Base-by-base conservation (phyloP, 2,888 invertebrate genomes). In the Aproaerema taeniolella region DNA sequence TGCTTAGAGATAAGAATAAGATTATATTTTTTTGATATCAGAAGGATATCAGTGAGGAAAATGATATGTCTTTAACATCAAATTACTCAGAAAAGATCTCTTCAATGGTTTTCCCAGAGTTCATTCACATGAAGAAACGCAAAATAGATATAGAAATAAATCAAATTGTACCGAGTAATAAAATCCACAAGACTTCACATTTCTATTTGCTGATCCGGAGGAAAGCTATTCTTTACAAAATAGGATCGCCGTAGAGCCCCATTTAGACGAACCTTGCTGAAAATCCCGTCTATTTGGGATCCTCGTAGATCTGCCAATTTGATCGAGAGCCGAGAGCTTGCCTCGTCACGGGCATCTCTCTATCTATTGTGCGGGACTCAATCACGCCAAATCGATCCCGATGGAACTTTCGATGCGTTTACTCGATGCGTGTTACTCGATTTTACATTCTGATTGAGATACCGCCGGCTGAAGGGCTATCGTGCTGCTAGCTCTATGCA, bases 351-450 rank as follows among this genome's bases (percentile, higher is more conserved):
- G 41, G 29, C 41, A 38, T 42, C 39, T 34, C 42, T 46, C 46
- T 34, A 43, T 46, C 43, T 34, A 43, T 46, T 46, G 46, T 46
- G 39, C 39, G 10, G 24, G 54, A 61, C 67, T 72, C 75, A 75
- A 77, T 78, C 79, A 73, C 67, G 65, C 59, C 61, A 71, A 77
- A 77, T 77, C 71, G 75, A 66, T 41, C 45, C 58, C 55, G 52
- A 78, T 77, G 70, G 74, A 67, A 39, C 45, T 55, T 56, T 59
- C 61, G 51, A 62, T 67, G 68, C 65, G 67, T 72, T 74, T n/a
- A n/a, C n/a, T 59, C 61, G 51, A 62, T 67, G 68, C 65, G 67
- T 72, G 74, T 73, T 68, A 70, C 67, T 68, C 64, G 55, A 69
- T 73, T 79, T 76, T 64, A 71, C 70, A 74, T 74, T 72, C 63